Evolutionary conservation across 2,888 invertebrate species (phyloP), one percentile per base, ranked within the genome.

Genomic region (Fissipunctia ypsillon): DNA sequence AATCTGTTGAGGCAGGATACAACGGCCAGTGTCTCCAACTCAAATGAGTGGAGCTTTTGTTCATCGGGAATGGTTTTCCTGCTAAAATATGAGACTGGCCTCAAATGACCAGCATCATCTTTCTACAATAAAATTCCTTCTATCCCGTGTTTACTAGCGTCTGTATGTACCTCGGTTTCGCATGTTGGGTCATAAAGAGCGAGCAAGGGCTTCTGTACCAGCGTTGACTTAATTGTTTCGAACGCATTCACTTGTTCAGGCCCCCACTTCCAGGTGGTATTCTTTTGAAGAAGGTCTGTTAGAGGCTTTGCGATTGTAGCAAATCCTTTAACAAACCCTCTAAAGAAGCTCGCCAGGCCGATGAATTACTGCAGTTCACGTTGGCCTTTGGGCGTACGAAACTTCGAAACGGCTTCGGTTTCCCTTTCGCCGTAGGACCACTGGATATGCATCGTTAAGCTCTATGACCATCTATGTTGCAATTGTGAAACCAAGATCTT

Each of bases 1-100:
- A 87, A 87, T 25, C 67, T 25, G 2, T 63, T 73, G 9, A 88
- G 65, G 0, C 87, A 83, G 0, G 83, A 65, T 1, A 87, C 57
- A 4, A 87, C 84, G 0, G 87, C 86, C 0, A 84, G 60, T 0
- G 85, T 88, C 54, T 85, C 86, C 2, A 87, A 61, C 10, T 88
- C 85, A 68, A 61, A 86, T 0, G 86, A 84, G 38, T 84, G 82
- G 9, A 81, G 48, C 12, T 82, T 85, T 66, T 76, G 73, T 48
- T 88, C 86, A 45, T 57, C 48, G 6, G 41, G n/a, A 7, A 41
- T 60, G n/a, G 60, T 60, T 7, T 60, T 38, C 14, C 60, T 38
- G n/a, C 60, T 60, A 25, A 14, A 60, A 25, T 60, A 60, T 6
- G 60, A 38, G 12, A 41, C 60, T 14, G 60, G 60, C 6, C 25